Conservation (phyloP, 2,113 vertebrate genomes). For the Dryoscopus gambensis region DNA sequence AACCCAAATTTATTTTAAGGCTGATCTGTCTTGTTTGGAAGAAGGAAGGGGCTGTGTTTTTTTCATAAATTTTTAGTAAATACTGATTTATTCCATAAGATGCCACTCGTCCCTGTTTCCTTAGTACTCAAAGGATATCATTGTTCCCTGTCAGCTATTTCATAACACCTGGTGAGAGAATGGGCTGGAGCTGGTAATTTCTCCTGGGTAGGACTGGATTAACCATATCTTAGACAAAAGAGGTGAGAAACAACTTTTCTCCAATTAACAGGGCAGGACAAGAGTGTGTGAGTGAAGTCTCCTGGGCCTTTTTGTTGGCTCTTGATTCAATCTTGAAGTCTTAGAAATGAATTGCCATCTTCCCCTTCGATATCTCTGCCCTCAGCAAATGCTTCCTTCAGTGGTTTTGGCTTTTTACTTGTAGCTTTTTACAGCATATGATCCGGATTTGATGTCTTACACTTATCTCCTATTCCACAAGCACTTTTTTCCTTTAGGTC, state of each 20-base stretch:
- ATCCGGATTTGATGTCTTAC: background rate
- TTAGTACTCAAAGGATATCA: background rate
- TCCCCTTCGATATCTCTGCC: background rate
- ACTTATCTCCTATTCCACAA: background rate
- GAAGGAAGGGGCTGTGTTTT: background rate
- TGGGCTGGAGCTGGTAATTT: background rate
- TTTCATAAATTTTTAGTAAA: background rate
- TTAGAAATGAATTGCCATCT: accelerated
- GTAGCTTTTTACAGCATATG: background rate
- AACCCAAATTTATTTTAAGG: background rate
- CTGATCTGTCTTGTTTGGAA: background rate
- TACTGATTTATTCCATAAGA: background rate
- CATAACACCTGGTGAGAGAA: background rate
- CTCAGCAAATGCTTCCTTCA: background rate
- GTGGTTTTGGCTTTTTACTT: background rate
- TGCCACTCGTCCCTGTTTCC: background rate
- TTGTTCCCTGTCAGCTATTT: background rate
- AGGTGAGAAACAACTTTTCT: background rate
- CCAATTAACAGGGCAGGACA: background rate
- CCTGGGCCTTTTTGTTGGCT: background rate
- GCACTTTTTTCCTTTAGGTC: background rate
- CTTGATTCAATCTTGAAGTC: background rate
- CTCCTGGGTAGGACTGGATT: background rate
- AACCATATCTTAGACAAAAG: background rate
- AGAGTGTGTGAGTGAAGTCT: background rate